A percentile compares a stretch with the other conserved stretches of the same genome.
Conservation (phyloP, 2,888 invertebrate genomes). For the Drosophila recens region DNA sequence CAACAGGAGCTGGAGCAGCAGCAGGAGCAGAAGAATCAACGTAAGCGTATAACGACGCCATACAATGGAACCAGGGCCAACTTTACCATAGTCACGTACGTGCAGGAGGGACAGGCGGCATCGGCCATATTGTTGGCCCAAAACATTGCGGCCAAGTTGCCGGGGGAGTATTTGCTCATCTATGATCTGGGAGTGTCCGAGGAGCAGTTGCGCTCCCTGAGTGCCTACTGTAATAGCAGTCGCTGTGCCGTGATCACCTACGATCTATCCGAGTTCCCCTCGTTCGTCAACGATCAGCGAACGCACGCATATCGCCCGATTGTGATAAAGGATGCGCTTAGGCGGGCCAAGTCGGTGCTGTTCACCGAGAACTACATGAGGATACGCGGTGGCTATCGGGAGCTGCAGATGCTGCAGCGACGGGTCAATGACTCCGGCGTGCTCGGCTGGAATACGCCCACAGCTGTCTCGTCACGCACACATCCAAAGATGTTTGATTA, state of each 20-base stretch:
- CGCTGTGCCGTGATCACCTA: slow-evolving; percentile 93
- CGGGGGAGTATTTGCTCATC: slow-evolving; percentile 91
- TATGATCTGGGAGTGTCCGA: slow-evolving; percentile 94
- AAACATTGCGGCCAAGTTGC: slow-evolving; percentile 91
- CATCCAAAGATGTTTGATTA: slow-evolving; percentile 98
- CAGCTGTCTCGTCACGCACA: slow-evolving; percentile 95
- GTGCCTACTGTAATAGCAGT: slow-evolving; percentile 91
- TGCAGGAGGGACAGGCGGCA: slow-evolving; percentile 89
- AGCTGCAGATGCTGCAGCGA: slow-evolving; percentile 79
- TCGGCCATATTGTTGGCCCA: slow-evolving; percentile 90
- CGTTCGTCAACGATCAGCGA: slow-evolving; percentile 91
- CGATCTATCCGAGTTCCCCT: slow-evolving; percentile 93
- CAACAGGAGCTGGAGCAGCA: slow-evolving; percentile 34
- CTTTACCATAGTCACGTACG: slow-evolving; percentile 91
- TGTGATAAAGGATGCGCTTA: slow-evolving; percentile 91
- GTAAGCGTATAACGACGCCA: slow-evolving; percentile 86
- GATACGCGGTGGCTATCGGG: slow-evolving; percentile 82
- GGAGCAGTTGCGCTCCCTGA: slow-evolving; percentile 85
- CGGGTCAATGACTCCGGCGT: slow-evolving; percentile 87
- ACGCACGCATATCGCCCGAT: slow-evolving; percentile 95
- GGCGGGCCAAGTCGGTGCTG: slow-evolving; percentile 86
- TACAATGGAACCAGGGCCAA: slow-evolving; percentile 84
- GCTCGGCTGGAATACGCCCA: slow-evolving; percentile 93
- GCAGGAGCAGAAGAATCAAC: slow-evolving; percentile 34
- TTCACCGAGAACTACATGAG: slow-evolving; percentile 85